Base-by-base conservation (phyloP, 2,888 invertebrate species). In the Diaprepes abbreviatus region DNA sequence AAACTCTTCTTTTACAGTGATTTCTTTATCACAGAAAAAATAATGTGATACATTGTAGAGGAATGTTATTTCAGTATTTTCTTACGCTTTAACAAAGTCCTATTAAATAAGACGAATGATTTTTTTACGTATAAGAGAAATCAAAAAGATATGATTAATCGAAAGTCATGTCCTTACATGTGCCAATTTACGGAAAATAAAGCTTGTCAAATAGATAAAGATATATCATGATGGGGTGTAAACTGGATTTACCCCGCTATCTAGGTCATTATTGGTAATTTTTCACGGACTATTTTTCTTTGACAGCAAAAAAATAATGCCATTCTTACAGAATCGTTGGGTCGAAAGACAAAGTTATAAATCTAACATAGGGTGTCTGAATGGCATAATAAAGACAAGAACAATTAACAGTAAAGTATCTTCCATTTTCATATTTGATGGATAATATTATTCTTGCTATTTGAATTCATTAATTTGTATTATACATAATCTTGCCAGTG, bases 311-410 rank as follows among this genome's bases (percentile, higher is more conserved):
- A 24, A 43, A 43, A 43, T 21, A 43, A 21, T 40, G 17, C 40
- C 9, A 40, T 40, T 43, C 21, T 19, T n/a, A 10, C 19, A 43
- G 17, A 43, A 43, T 43, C 21, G 19, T 43, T 43, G 1, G 43
- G 43, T 10, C 43, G 43, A 21, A 10, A 40, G 40, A 40, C 17
- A 43, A 43, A 43, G 43, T 43, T 43, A 43, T 43, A 43, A 43
- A 43, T 43, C 43, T 43, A 43, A 1, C 43, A n/a, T 43, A 43
- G 19, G 21, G 21, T 43, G 43, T 19, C 43, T 43, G 43, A 19
- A 43, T 19, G 5, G 43, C 43, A 43, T 43, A 43, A 17, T 43
- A 43, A 24, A 43, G 43, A 21, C 40, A 17, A 17, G n/a, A 21
- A 17, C 43, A 43, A 21, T 19, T 17, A 43, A 21, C 19, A 17